phyloP scores from a whole-genome alignment of 2,797 vertebrate species.

The Phylloscopus collybita region DNA sequence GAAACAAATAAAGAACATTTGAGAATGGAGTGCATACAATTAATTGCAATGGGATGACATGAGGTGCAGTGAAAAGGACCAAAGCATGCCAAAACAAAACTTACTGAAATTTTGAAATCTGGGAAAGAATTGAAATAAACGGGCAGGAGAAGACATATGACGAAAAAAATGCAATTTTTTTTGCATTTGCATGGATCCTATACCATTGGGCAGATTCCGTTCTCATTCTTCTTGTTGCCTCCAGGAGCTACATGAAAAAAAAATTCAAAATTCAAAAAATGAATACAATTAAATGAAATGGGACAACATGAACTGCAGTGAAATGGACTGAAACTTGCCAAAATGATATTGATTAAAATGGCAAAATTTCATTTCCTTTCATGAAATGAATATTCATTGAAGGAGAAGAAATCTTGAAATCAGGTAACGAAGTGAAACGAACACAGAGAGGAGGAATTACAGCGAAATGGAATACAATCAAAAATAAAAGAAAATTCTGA shows the following conservation, averaged over 20 bases:
- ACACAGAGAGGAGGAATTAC: not conserved
- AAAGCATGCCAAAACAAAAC: not conserved
- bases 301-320: not conserved
- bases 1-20: not conserved
- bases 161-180: not conserved
- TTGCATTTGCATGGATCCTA: too few species aligned
- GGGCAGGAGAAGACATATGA: not conserved
- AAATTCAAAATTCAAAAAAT: not conserved
- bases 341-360: not conserved
- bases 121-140: not conserved
- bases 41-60: not conserved
- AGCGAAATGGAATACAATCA: not conserved
- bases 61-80: not conserved
- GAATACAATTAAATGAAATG: not conserved
- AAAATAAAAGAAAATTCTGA: not conserved
- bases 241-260: too few species aligned
- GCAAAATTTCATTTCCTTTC: not conserved
- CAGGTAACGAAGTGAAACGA: accelerated
- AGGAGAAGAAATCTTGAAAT: not conserved
- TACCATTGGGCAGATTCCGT: too few species aligned
- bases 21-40: not conserved
- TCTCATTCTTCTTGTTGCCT: too few species aligned
- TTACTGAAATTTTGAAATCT: not conserved
- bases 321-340: not conserved
- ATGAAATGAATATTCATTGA: not conserved